phyloP scores from a whole-genome alignment of 2,888 invertebrate species.

The Napeogenes sylphis region DNA sequence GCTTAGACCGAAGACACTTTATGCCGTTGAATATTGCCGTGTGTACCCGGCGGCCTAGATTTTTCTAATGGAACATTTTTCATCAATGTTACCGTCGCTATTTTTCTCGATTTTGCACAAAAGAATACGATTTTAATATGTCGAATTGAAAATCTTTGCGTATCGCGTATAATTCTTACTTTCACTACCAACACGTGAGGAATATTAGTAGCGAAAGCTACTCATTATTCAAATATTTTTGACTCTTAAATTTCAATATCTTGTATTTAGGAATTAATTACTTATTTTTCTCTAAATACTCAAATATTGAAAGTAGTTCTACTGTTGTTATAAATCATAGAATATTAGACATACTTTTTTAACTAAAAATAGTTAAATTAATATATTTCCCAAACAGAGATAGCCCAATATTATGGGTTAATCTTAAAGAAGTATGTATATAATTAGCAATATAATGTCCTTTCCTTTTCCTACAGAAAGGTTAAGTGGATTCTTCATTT shows the following conservation, averaged over 20 bases:
- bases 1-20: no score
- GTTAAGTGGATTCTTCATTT: no score
- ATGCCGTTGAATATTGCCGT: neutral
- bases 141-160: constrained; percentile 13
- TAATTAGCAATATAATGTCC: no score
- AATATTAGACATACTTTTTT: no score
- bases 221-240: constrained; percentile 24
- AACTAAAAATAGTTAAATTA: no score
- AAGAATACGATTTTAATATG: constrained; percentile 2
- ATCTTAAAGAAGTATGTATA: no score
- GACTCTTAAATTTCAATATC: neutral
- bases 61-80: constrained; percentile 34
- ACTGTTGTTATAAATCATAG: no score
- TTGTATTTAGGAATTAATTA: neutral
- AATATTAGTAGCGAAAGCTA: constrained; percentile 34
- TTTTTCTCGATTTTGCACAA: constrained; percentile 7
- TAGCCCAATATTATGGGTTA: no score
- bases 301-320: no score
- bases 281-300: no score
- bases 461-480: no score
- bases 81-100: constrained; percentile 11
- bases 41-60: constrained; percentile 44
- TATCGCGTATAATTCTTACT: constrained; percentile 28
- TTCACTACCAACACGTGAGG: constrained; percentile 30
- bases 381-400: no score